Conservation (phyloP, 2,113 vertebrate genomes). For the Galeopterus variegatus region DNA sequence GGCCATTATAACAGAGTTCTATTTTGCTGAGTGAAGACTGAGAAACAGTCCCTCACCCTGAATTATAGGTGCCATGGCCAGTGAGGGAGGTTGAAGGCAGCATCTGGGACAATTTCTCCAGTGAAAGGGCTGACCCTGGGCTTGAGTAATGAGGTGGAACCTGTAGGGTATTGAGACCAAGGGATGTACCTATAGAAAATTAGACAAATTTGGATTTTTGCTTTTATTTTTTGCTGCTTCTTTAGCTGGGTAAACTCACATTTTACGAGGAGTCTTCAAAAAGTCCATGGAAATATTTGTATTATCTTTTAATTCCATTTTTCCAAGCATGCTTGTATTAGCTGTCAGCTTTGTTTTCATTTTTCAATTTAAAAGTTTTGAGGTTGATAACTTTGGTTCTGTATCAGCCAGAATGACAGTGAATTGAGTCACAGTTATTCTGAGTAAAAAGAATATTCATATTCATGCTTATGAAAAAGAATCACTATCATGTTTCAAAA, state of each 20-base stretch:
- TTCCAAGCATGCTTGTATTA: neutral
- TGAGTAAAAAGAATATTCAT: neutral
- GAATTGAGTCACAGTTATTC: neutral
- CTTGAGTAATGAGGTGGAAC: neutral
- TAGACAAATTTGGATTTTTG: neutral
- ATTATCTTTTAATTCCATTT: too few relatives aligned
- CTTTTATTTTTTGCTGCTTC: neutral
- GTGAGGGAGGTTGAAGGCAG: neutral
- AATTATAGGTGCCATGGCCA: neutral
- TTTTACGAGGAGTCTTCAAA: neutral
- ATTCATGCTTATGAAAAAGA: neutral
- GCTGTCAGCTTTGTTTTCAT: neutral
- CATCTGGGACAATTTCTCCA: neutral
- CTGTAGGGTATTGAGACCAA: neutral
- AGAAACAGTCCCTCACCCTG: neutral
- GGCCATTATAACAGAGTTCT: neutral
- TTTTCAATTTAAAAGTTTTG: neutral
- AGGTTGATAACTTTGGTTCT: neutral
- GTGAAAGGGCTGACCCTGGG: neutral
- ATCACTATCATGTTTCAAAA: neutral
- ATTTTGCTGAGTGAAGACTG: neutral
- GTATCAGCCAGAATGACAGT: neutral
- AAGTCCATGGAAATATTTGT: too few relatives aligned
- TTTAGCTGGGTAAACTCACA: neutral
- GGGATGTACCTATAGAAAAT: neutral